phyloP scores from a whole-genome alignment of 2,888 invertebrate species.

The Andrena flavipes region DNA sequence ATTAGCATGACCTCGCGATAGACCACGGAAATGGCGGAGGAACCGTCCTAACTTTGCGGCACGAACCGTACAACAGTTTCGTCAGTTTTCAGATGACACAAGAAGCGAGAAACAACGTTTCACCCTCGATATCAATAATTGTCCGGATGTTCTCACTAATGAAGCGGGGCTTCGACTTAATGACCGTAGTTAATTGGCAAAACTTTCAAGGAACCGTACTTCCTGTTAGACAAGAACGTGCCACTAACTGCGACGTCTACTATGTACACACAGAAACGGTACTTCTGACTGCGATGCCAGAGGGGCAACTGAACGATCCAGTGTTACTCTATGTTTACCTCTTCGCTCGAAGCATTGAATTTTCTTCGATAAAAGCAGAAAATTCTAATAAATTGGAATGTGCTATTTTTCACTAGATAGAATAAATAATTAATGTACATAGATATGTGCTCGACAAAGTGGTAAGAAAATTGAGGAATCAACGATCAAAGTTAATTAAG shows the following conservation, averaged over 20 bases:
- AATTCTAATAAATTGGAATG: not conserved
- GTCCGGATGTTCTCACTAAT: conserved; percentile 67
- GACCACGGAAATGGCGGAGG: not conserved
- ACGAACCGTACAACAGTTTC: conserved; percentile 17
- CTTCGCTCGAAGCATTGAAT: not conserved
- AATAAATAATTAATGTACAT: too few species aligned
- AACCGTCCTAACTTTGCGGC: not conserved
- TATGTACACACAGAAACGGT: conserved; percentile 19
- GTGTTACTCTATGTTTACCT: not conserved
- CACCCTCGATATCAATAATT: conserved; percentile 61
- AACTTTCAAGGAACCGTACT: conserved; percentile 64
- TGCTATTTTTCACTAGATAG: too few species aligned
- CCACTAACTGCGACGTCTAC: conserved; percentile 32
- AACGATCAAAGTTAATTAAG: too few species aligned
- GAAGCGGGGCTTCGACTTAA: conserved; percentile 68
- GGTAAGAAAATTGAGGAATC: too few species aligned
- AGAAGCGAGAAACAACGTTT: conserved; percentile 41
- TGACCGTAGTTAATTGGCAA: conserved; percentile 68
- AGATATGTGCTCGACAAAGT: not conserved
- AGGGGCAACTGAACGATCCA: conserved; percentile 6
- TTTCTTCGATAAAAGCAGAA: not conserved
- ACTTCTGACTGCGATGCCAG: conserved; percentile 13
- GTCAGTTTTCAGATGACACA: conserved; percentile 36
- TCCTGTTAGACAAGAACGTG: conserved; percentile 50
- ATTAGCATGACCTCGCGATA: not conserved